Evolutionary conservation across 2,888 invertebrate genomes (phyloP), one percentile per base, ranked within the genome.

Genomic region (Myopa tessellatipennis): DNA sequence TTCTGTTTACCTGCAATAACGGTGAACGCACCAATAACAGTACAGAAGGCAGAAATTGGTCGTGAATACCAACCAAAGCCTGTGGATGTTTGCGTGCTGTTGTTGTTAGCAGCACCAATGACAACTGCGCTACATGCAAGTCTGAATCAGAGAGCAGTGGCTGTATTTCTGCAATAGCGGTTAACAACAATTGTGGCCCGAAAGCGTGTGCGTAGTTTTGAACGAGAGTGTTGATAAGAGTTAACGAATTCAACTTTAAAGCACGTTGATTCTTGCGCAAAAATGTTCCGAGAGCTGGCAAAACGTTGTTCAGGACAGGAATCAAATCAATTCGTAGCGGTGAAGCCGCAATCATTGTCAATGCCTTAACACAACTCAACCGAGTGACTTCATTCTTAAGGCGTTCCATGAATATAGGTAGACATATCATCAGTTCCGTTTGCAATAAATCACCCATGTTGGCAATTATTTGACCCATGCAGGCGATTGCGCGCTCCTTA

Each of bases 381-480:
- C 99, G 92, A 0, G 99, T 99, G 74, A 99, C 99, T 91, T 99
- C 99, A 88, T 99, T 99, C 82, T 95, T 94, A 76, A 99, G 90
- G 83, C 99, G 93, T 87, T 99, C 99, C 88, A 98, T 90, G 88
- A 99, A 97, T 86, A 99, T 95, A 8, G 98, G 98, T 80, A 99
- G 91, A 88, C 98, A 98, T 6, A 93, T 92, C 1, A 92, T 92
- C 76, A 98, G 91, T 88, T 98, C 96, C 74, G 90, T 91, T 88
- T 93, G 91, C 73, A 98, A 89, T 83, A 93, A 93, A 89, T 98
- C 97, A 0, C 98, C 98, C 82, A 98, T 93, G 88, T 96, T 96
- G 79, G 96, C 95, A 71, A 99, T 93, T 72, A 98, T 94, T 89
- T 98, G 97, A 16, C 98, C 98, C 94, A 97, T 96, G 84, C 98